phyloP scores from a whole-genome alignment of 2,797 vertebrate genomes.

The Eleutherodactylus coqui region DNA sequence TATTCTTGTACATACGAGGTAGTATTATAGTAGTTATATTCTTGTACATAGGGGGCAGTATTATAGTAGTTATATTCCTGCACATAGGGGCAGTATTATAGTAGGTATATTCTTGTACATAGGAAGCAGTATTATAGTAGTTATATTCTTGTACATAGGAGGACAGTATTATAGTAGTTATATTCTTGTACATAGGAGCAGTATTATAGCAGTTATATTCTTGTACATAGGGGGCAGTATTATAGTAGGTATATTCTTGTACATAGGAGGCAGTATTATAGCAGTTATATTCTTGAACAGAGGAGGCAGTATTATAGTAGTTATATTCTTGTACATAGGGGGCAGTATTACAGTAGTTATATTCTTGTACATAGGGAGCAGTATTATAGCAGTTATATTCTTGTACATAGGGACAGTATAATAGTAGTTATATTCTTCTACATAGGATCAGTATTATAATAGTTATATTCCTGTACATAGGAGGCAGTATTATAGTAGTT shows the following conservation, averaged over 20 bases:
- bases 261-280: conserved; percentile 9
- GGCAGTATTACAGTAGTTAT: conserved; percentile 1
- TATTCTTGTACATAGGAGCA: not conserved
- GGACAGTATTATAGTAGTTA: not conserved
- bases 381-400: conserved; percentile 8
- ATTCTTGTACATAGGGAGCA: not conserved
- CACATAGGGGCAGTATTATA: not conserved
- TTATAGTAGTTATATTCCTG: not conserved
- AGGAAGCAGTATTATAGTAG: not conserved
- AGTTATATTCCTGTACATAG: not conserved
- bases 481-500: not conserved
- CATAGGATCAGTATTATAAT: too few relatives aligned
- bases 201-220: conserved; percentile 10
- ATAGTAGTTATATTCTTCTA: too few relatives aligned
- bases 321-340: not conserved
- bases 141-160: not conserved
- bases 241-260: conserved; percentile 13
- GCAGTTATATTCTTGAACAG: not conserved
- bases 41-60: not conserved
- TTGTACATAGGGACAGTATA: not conserved
- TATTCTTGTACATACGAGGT: too few relatives aligned
- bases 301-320: not conserved
- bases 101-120: not conserved
- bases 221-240: not conserved
- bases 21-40: too few relatives aligned